Evolutionary conservation across 2,888 invertebrate species (phyloP).

Genomic region (Marasmarcha lunaedactyla): DNA sequence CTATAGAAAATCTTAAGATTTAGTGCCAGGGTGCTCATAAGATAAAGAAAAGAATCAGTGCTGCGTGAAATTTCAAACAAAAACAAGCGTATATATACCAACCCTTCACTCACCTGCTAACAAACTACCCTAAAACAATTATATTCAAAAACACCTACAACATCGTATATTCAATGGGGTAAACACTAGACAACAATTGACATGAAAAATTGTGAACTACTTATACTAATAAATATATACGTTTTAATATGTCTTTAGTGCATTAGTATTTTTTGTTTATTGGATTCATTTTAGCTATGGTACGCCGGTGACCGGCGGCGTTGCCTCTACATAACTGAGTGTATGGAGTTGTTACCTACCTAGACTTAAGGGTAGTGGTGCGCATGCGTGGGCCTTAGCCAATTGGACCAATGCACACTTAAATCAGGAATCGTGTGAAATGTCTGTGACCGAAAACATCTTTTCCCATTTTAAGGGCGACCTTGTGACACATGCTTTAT

Average conservation of each 20-base stretch:
- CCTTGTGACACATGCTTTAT: slow-evolving; percentile 19
- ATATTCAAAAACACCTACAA: neutral
- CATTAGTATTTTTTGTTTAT: slow-evolving; percentile 19
- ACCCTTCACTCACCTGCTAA: slow-evolving; percentile 16
- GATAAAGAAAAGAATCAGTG: too few species aligned
- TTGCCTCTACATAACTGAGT: slow-evolving; percentile 47
- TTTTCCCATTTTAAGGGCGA: slow-evolving; percentile 18
- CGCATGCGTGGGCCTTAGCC: slow-evolving; percentile 53
- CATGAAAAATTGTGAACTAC: slow-evolving; percentile 31
- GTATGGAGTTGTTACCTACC: neutral
- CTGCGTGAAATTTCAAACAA: too few species aligned
- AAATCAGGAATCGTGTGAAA: slow-evolving; percentile 4
- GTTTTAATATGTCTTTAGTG: neutral
- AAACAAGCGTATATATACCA: too few species aligned
- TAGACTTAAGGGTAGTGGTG: slow-evolving; percentile 11
- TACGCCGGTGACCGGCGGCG: slow-evolving; percentile 51
- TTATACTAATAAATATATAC: slow-evolving; percentile 12
- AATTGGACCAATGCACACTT: slow-evolving; percentile 42
- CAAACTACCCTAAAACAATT: slow-evolving; percentile 4
- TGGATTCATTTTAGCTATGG: slow-evolving; percentile 27
- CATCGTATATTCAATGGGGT: neutral
- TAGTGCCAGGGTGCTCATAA: too few species aligned
- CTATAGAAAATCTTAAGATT: too few species aligned
- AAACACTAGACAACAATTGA: slow-evolving; percentile 47
- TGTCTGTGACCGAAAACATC: slow-evolving; percentile 24